phyloP scores from a whole-genome alignment of 2,888 invertebrate species.

The Periphyllus acericola region DNA sequence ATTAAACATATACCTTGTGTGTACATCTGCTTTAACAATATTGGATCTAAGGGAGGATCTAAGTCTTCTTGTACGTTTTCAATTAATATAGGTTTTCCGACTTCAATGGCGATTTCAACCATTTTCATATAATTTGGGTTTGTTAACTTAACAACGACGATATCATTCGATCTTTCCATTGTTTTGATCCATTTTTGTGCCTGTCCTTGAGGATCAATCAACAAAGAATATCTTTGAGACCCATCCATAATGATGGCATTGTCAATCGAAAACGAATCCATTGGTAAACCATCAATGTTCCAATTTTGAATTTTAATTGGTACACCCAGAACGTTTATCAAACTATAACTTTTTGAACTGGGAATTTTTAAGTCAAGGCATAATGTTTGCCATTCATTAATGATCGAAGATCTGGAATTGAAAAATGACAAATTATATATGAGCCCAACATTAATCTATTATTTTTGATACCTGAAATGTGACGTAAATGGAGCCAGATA shows the following conservation, averaged over 20 bases:
- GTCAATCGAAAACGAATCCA: constrained; percentile 84
- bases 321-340: constrained; percentile 81
- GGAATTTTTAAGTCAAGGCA: constrained; percentile 79
- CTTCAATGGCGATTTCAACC: constrained; percentile 79
- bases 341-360: constrained; percentile 78
- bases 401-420: constrained; percentile 63
- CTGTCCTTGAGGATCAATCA: constrained; percentile 87
- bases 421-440: background rate
- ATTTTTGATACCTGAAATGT: constrained; percentile 66
- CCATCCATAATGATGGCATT: constrained; percentile 86
- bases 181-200: constrained; percentile 88
- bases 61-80: constrained; percentile 82
- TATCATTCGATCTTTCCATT: constrained; percentile 79
- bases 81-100: constrained; percentile 80
- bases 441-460: background rate
- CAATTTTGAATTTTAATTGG: constrained; percentile 89
- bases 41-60: constrained; percentile 81
- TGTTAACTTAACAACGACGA: constrained; percentile 79
- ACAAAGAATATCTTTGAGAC: constrained; percentile 80
- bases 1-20: constrained; percentile 70
- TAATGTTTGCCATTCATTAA: constrained; percentile 79
- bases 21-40: constrained; percentile 79
- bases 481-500: constrained; percentile 84
- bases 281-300: constrained; percentile 83
- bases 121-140: constrained; percentile 81